Evolutionary conservation across 2,113 vertebrate genomes (phyloP).

Genomic region (Ginglymostoma cirratum): DNA sequence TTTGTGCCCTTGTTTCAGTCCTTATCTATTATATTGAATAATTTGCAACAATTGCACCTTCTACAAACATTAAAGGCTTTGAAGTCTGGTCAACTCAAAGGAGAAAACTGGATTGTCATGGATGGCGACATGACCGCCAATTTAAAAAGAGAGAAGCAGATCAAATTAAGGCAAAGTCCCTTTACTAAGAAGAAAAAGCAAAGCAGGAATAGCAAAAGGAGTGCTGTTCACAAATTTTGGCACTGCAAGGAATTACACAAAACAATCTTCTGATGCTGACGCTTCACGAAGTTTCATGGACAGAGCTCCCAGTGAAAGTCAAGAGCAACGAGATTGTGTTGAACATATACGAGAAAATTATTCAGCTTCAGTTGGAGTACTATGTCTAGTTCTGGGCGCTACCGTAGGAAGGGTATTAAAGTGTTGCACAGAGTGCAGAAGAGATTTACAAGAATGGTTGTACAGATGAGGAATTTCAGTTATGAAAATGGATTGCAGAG

Average conservation of each 20-base stretch:
- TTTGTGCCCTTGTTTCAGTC: background rate
- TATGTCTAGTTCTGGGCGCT: no score
- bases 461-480: no score
- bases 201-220: background rate
- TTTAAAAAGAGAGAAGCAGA: background rate
- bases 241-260: background rate
- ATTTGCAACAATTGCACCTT: background rate
- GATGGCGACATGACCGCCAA: background rate
- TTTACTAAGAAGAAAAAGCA: background rate
- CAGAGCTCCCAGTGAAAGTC: background rate
- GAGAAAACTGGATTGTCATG: background rate
- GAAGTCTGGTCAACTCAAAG: background rate
- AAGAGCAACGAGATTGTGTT: background rate
- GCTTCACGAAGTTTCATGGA: background rate
- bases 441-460: no score
- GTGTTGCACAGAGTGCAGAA: no score
- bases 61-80: background rate
- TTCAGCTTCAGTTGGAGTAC: no score
- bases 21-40: background rate
- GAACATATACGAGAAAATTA: no score
- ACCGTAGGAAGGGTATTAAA: no score
- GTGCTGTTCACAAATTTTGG: background rate
- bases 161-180: background rate
- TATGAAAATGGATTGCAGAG: no score
- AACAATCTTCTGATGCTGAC: background rate